Evolutionary conservation across 2,113 vertebrate genomes (phyloP).

Genomic region (sheep (Ovis aries)): DNA sequence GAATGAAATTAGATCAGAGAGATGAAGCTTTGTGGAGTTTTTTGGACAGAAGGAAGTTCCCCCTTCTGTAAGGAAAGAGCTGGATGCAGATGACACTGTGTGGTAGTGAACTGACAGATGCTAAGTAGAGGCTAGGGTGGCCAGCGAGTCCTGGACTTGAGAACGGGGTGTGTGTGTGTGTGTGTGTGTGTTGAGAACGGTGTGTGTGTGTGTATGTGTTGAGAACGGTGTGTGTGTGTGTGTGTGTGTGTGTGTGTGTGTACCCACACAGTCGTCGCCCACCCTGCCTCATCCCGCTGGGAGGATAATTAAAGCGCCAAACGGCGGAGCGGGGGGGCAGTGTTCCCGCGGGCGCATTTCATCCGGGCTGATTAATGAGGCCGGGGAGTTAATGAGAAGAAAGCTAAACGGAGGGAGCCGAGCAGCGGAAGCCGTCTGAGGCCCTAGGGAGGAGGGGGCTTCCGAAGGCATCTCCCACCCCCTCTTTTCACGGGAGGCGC

Average conservation of each 20-base stretch:
- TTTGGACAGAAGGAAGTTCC: not conserved
- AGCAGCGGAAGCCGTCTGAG: constrained; percentile 36
- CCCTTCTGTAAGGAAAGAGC: not conserved
- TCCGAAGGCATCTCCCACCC: constrained; percentile 72
- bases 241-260: too few species aligned
- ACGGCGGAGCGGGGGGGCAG: constrained; percentile 83
- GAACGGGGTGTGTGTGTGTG: rapidly evolving
- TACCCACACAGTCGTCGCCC: constrained; percentile 54
- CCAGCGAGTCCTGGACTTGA: not conserved
- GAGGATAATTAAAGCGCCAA: constrained; percentile 92
- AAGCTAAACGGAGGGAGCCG: constrained; percentile 65
- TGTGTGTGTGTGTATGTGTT: rapidly evolving
- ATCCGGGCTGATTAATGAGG: constrained; percentile 85
- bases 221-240: rapidly evolving
- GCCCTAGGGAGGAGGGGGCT: constrained; percentile 38
- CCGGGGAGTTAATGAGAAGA: constrained; percentile 78
- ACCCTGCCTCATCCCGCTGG: constrained; percentile 78
- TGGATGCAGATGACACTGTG: not conserved
- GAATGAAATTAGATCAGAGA: not conserved
- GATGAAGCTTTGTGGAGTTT: not conserved
- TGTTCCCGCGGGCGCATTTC: constrained; percentile 82
- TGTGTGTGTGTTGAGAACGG: too few species aligned
- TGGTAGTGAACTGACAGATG: not conserved
- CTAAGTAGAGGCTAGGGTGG: not conserved
- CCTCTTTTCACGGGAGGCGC: not conserved